These are phyloP conservation scores for Panthera tigris DNA, from an alignment of 2,113 vertebrate species.

Conservation along the genomic window DNA sequence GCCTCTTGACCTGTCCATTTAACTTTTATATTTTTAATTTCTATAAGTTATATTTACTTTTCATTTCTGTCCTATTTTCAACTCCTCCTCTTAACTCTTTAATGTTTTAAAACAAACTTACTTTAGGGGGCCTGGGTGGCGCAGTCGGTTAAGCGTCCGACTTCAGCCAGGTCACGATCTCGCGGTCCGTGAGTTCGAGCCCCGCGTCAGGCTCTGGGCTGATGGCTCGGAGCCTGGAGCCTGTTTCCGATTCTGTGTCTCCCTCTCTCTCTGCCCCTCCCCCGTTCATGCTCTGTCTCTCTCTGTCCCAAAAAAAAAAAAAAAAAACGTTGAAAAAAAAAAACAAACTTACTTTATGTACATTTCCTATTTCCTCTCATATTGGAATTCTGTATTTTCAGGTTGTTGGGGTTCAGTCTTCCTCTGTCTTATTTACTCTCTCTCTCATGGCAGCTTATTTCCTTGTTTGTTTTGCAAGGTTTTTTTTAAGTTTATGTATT, in stretches of 20 bases:
- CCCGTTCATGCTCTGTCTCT: too few relatives aligned
- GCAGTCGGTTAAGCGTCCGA: too few relatives aligned
- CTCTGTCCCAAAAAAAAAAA: too few relatives aligned
- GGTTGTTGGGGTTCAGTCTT: background rate
- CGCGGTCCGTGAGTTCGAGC: too few relatives aligned
- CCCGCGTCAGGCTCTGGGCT: too few relatives aligned
- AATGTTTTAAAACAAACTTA: background rate
- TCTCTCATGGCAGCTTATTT: background rate
- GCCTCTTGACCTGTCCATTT: background rate
- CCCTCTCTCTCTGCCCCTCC: too few relatives aligned
- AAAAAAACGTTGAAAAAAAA: too few relatives aligned
- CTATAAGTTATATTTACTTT: background rate
- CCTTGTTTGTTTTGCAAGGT: background rate
- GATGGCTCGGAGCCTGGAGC: too few relatives aligned
- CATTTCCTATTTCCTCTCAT: background rate
- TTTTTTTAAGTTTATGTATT: background rate
- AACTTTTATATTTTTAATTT: background rate
- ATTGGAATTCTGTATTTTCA: background rate
- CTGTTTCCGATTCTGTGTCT: too few relatives aligned
- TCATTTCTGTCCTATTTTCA: background rate
- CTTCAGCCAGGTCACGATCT: too few relatives aligned
- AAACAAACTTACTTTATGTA: background rate
- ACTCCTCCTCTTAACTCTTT: background rate
- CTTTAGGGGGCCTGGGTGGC: too few relatives aligned
- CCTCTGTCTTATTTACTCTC: background rate